Evolutionary conservation across 2,888 invertebrate species (phyloP).

Genomic region (Nomada fabriciana): DNA sequence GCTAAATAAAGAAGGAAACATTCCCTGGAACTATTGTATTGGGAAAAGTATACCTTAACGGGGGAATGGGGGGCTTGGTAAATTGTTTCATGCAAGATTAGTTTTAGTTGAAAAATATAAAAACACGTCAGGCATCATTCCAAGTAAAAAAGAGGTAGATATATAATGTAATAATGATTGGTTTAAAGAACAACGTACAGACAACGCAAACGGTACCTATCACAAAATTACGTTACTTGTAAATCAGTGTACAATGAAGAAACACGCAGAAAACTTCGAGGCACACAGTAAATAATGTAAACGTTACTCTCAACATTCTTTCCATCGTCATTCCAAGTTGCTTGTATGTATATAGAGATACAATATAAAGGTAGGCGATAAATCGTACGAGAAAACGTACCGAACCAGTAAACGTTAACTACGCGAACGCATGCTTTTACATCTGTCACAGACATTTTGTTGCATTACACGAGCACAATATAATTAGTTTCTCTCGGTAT

Average conservation of each 20-base stretch:
- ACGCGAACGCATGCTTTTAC: constrained; percentile 73
- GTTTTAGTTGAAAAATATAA: constrained; percentile 49
- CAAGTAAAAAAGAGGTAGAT: constrained; percentile 65
- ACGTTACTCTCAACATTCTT: constrained; percentile 65
- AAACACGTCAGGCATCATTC: constrained; percentile 68
- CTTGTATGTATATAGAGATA: constrained; percentile 54
- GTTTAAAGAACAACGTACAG: constrained; percentile 62
- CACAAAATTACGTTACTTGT: constrained; percentile 48
- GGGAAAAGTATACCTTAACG: neutral
- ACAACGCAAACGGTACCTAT: constrained; percentile 69
- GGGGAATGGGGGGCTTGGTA: neutral
- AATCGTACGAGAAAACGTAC: constrained; percentile 37
- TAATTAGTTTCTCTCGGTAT: constrained; percentile 63
- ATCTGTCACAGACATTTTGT: constrained; percentile 68
- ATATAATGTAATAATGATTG: constrained; percentile 56
- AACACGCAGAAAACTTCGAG: constrained; percentile 65
- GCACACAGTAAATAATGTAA: constrained; percentile 53
- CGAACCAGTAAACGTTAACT: constrained; percentile 69
- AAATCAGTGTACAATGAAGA: constrained; percentile 36
- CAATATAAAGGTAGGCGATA: constrained; percentile 34
- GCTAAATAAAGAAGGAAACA: neutral
- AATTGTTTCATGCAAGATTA: constrained; percentile 55
- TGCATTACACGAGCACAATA: constrained; percentile 75
- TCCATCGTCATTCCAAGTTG: constrained; percentile 75
- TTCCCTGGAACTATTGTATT: neutral